Percentiles rank a stretch among this genome's conserved stretches.
phyloP scores from a whole-genome alignment of 2,888 invertebrate species.

The Zele albiditarsus region DNA sequence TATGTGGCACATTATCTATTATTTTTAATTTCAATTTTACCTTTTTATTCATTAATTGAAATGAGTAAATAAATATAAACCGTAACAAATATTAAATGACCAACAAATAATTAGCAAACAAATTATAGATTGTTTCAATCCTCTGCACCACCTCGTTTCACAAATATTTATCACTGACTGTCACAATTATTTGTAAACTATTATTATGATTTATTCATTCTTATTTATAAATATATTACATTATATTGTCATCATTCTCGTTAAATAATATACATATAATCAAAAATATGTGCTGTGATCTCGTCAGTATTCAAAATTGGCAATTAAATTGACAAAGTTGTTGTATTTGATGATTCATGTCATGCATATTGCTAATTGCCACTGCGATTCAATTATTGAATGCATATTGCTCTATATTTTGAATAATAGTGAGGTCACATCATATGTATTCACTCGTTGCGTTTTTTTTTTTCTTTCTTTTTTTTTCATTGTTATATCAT shows the following conservation, averaged over 20 bases:
- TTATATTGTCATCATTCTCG: not conserved
- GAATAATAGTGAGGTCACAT: not conserved
- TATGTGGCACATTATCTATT: not conserved
- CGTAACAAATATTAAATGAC: constrained; percentile 16
- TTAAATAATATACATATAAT: constrained; percentile 12
- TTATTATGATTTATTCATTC: constrained; percentile 32
- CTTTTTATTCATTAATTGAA: not conserved
- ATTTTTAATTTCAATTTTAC: not conserved
- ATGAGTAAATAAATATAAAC: not conserved
- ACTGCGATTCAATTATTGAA: not conserved
- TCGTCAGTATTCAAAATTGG: not conserved
- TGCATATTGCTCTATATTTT: not conserved
- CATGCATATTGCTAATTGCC: not conserved
- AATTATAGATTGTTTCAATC: constrained; percentile 53
- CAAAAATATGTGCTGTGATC: constrained; percentile 17
- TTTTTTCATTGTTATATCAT: not conserved
- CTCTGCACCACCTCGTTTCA: constrained; percentile 52
- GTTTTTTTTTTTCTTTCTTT: not conserved
- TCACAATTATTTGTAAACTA: constrained; percentile 35
- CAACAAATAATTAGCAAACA: not conserved
- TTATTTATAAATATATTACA: constrained; percentile 29
- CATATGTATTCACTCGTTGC: not conserved
- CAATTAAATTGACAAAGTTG: not conserved
- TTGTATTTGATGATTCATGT: constrained; percentile 7
- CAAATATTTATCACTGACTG: constrained; percentile 51